phyloP scores from a whole-genome alignment of 2,888 invertebrate species.

The Aproaerema taeniolella region DNA sequence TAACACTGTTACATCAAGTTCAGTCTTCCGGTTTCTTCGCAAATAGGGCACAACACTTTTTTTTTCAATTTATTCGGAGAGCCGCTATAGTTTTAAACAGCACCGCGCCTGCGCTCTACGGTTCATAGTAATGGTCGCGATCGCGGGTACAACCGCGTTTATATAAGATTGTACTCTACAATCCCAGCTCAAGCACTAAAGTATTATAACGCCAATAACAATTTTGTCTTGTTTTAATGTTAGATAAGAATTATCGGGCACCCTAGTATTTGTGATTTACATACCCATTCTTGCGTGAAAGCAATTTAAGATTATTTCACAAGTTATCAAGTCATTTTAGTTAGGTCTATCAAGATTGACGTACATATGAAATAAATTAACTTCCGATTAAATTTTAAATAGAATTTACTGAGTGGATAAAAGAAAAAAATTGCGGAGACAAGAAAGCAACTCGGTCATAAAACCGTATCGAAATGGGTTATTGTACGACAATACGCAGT shows the following conservation, averaged over 20 bases:
- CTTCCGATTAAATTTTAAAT: too few species aligned
- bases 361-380: too few species aligned
- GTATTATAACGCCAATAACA: slow-evolving; percentile 41
- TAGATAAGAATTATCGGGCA: slow-evolving; percentile 55
- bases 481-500: too few species aligned
- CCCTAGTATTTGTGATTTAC: slow-evolving; percentile 43
- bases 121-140: slow-evolving; percentile 52
- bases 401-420: too few species aligned
- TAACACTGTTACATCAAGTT: slow-evolving; percentile 25
- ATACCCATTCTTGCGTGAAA: slow-evolving; percentile 46
- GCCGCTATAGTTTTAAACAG: slow-evolving; percentile 32
- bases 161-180: slow-evolving; percentile 63
- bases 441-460: too few species aligned
- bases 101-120: slow-evolving; percentile 47
- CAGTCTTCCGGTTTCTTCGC: slow-evolving; percentile 10
- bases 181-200: slow-evolving; percentile 42
- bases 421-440: too few species aligned
- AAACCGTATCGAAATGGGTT: too few species aligned
- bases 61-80: slow-evolving; percentile 22
- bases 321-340: too few species aligned
- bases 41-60: slow-evolving; percentile 28
- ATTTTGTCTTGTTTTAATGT: slow-evolving; percentile 59
- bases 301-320: too few species aligned
- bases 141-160: slow-evolving; percentile 48
- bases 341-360: too few species aligned